Percentiles rank a stretch among this genome's conserved stretches.
These are phyloP conservation scores for Aegithalos caudatus DNA, from an alignment of 2,113 vertebrate species.

Conservation along the genomic window DNA sequence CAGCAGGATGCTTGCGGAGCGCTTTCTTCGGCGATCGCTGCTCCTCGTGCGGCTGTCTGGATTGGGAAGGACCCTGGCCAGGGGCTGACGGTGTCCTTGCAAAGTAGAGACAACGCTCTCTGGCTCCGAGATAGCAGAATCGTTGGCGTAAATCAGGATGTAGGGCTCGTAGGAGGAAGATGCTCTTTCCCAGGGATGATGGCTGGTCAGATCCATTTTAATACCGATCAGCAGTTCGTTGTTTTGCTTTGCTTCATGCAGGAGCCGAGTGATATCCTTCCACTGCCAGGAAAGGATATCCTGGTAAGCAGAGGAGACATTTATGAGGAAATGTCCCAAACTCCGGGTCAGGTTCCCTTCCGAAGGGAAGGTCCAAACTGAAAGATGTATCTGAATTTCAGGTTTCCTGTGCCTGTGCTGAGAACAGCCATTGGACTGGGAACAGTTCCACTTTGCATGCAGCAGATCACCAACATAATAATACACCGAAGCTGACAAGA, in stretches of 20 bases:
- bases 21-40: slow-evolving; percentile 65
- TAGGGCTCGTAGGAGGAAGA: slow-evolving; percentile 81
- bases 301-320: slow-evolving; percentile 68
- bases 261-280: slow-evolving; percentile 85
- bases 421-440: slow-evolving; percentile 46
- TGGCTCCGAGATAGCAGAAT: slow-evolving; percentile 89
- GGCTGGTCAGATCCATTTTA: slow-evolving; percentile 71
- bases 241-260: slow-evolving; percentile 80
- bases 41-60: slow-evolving; percentile 48
- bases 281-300: slow-evolving; percentile 86
- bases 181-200: slow-evolving; percentile 64
- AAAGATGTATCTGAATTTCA: slow-evolving; percentile 76
- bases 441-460: slow-evolving; percentile 67
- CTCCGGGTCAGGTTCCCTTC: slow-evolving; percentile 70
- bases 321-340: slow-evolving; percentile 79
- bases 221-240: slow-evolving; percentile 82
- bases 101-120: slow-evolving; percentile 86
- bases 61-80: slow-evolving; percentile 29
- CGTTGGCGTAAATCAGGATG: slow-evolving; percentile 92
- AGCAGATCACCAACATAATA: slow-evolving; percentile 82
- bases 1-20: slow-evolving; percentile 76
- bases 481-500: slow-evolving; percentile 89
- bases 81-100: slow-evolving; percentile 69
- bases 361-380: slow-evolving; percentile 80
- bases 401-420: slow-evolving; percentile 55